Percentiles rank a stretch among this genome's conserved stretches.
These are phyloP conservation scores for Cryptus viduatorius DNA, from an alignment of 2,888 invertebrate species.

Conservation along the genomic window DNA sequence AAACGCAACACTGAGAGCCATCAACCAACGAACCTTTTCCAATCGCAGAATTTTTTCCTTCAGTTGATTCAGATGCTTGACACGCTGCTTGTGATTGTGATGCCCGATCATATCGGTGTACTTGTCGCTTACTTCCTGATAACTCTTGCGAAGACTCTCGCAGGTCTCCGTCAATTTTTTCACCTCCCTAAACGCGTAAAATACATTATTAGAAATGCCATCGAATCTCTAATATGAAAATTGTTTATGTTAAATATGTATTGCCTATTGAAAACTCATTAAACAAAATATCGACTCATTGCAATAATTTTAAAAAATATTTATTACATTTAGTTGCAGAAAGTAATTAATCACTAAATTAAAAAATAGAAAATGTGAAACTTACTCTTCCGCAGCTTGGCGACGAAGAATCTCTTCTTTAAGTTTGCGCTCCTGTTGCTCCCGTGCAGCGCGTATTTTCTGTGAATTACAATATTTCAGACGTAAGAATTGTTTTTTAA, in stretches of 20 bases:
- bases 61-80: constrained; percentile 86
- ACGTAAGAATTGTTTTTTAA: not conserved
- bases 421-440: constrained; percentile 51
- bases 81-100: constrained; percentile 89
- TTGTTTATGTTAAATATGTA: no score
- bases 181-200: constrained; percentile 73
- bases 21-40: constrained; percentile 83
- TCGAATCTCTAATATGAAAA: no score
- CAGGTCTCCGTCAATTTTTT: constrained; percentile 73
- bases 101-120: constrained; percentile 88
- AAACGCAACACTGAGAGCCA: constrained; percentile 70
- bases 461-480: constrained; percentile 31
- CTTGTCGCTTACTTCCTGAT: constrained; percentile 86
- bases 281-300: no score
- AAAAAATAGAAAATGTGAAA: constrained; percentile 23
- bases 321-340: not conserved
- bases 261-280: no score
- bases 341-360: not conserved
- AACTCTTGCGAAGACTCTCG: constrained; percentile 85
- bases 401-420: constrained; percentile 63
- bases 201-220: not conserved
- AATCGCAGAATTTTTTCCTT: constrained; percentile 85
- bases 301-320: no score
- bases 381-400: constrained; percentile 64
- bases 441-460: constrained; percentile 44